These are phyloP conservation scores for Dynastes maya DNA, from an alignment of 2,888 invertebrate genomes.

Conservation along the genomic window DNA sequence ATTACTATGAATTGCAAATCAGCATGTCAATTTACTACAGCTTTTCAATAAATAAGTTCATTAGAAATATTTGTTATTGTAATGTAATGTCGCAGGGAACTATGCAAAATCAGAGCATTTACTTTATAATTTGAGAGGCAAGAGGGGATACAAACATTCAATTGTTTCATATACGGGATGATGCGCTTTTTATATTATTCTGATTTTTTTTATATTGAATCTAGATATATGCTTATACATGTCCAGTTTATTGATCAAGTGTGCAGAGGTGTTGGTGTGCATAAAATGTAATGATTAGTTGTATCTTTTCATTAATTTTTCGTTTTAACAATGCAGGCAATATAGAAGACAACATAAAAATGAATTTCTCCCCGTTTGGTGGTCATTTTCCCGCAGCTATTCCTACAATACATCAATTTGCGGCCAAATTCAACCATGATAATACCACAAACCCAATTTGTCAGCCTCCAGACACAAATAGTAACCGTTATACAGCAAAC, in stretches of 20 bases:
- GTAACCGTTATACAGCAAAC: conserved; percentile 68
- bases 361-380: conserved; percentile 92
- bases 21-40: background rate
- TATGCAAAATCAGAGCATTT: conserved; percentile 1
- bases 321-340: conserved; percentile 29
- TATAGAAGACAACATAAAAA: conserved; percentile 64
- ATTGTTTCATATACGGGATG: too few relatives aligned
- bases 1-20: background rate
- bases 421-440: conserved; percentile 79
- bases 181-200: background rate
- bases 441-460: conserved; percentile 57
- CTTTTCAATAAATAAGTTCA: background rate
- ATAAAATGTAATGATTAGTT: background rate
- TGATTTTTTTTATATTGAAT: background rate
- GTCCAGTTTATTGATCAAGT: conserved; percentile 30
- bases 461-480: conserved; percentile 56
- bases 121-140: too few relatives aligned
- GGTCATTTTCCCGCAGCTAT: conserved; percentile 85
- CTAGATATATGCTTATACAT: background rate
- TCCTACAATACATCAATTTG: conserved; percentile 88
- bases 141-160: too few relatives aligned
- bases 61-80: background rate
- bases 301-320: background rate
- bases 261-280: background rate
- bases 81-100: background rate